Percentiles rank a stretch among this genome's conserved stretches.
Evolutionary conservation across 1,140 invertebrate species (phyloP).

Genomic region (Berghia stephanieae): DNA sequence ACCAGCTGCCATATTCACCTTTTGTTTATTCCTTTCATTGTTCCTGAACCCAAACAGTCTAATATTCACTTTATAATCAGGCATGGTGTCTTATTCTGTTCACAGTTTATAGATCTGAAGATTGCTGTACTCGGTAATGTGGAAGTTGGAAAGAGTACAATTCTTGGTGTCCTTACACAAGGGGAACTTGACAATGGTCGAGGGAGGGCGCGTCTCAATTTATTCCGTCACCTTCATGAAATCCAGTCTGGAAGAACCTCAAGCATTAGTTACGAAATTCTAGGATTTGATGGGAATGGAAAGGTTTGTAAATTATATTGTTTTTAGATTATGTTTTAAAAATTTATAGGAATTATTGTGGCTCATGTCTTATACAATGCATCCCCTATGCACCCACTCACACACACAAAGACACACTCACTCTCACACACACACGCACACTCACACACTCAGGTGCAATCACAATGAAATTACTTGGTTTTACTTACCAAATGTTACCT

Average conservation of each 20-base stretch:
- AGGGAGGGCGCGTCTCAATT: constrained; percentile 91
- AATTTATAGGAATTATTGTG: too few species aligned
- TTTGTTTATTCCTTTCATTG: too few species aligned
- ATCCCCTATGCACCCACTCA: too few species aligned
- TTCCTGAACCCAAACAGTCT: too few species aligned
- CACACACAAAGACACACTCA: too few species aligned
- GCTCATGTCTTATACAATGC: too few species aligned
- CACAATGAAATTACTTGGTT: too few species aligned
- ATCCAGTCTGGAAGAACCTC: constrained; percentile 95
- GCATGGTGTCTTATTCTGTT: background rate
- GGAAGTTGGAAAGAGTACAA: constrained; percentile 92
- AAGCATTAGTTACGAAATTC: constrained; percentile 94
- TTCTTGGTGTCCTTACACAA: constrained; percentile 93
- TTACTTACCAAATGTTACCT: too few species aligned
- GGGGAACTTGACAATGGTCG: constrained; percentile 95
- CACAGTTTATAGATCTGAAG: constrained; percentile 79
- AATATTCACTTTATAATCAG: background rate
- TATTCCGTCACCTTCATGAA: constrained; percentile 96
- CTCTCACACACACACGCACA: too few species aligned
- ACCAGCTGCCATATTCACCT: too few species aligned
- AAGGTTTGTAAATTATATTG: constrained; percentile 56
- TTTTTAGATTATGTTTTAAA: too few species aligned
- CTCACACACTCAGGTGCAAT: too few species aligned
- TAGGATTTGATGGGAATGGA: constrained; percentile 79
- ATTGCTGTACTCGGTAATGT: constrained; percentile 92